Evolutionary conservation across 92 coral and sea anemone species (phyloP), one percentile per base, ranked within the genome.

Genomic region (Galaxea fascicularis): DNA sequence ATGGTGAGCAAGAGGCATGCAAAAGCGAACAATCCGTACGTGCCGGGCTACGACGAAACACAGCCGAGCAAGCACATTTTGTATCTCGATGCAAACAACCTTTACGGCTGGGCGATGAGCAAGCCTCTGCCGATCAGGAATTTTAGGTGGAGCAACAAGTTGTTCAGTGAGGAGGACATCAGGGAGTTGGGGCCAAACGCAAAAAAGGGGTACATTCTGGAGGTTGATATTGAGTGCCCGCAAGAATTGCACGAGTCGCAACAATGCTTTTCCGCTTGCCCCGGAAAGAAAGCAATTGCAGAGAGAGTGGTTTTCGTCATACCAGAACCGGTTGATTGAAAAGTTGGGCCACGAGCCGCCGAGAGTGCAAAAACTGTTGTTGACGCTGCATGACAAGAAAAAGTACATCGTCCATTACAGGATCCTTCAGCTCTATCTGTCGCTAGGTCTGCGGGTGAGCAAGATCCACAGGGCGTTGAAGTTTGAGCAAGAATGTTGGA

Each of bases 1-100:
- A 68, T 78, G 81, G 76, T 75, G 0, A 10, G 51, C 75, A 15
- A 90, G 27, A 0, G 88, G 59, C 68, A 86, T 76, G 87, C 67
- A 4, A 69, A 64, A 68, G 88, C 88, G 0, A 90, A 80, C 63
- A 85, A 80, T 16, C 10, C 9, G 10, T 31, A 20, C 0, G 20
- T 30, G 13, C 12, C 6, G n/a, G n/a, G n/a, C n/a, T n/a, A n/a
- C n/a, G n/a, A n/a, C n/a, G n/a, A n/a, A n/a, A n/a, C n/a, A n/a
- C 26, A 67, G 31, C 73, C 73, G 10, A 67, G 21, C 21, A 67
- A 27, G 45, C 12, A 8, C 3, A 67, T 67, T n/a, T 0, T 12
- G 4, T 68, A 68, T 17, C n/a, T 68, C 20, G 74, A 68, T 41
- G 52, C 49, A 0, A 28, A 68, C 15, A 68, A 68, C 30, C 52